Evolutionary conservation across 1,140 invertebrate genomes (phyloP).

Genomic region (Adelges cooleyi): DNA sequence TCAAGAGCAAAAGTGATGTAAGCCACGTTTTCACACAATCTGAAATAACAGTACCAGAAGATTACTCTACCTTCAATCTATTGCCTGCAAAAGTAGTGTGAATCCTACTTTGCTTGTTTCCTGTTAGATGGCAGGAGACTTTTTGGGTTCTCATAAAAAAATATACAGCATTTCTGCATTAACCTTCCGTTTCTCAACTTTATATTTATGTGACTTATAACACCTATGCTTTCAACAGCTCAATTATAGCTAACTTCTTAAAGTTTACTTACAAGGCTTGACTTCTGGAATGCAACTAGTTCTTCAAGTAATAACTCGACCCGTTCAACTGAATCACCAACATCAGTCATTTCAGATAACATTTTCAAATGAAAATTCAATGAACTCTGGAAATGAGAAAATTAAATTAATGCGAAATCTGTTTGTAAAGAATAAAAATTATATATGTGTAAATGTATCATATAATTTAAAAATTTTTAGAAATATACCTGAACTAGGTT

Average conservation of each 20-base stretch:
- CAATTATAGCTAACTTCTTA: no score
- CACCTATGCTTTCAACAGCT: no score
- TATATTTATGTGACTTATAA: no score
- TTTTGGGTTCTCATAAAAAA: no score
- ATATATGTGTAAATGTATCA: background rate
- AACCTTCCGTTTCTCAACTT: no score
- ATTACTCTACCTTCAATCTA: no score
- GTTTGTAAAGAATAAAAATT: background rate
- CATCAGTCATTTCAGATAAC: constrained; percentile 69
- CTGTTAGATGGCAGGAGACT: no score
- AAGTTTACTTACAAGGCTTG: constrained; percentile 57
- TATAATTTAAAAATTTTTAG: background rate
- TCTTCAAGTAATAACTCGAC: constrained; percentile 67
- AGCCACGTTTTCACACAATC: no score
- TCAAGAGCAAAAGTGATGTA: background rate
- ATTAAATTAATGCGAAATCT: background rate
- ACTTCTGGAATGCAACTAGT: constrained; percentile 61
- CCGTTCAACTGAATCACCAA: constrained; percentile 67
- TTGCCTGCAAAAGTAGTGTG: no score
- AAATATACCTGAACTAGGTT: constrained; percentile 54
- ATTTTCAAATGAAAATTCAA: constrained; percentile 50
- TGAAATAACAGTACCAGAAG: background rate
- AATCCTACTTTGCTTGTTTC: no score
- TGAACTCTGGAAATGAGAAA: constrained; percentile 15
- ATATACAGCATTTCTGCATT: no score